Conservation (phyloP, 1,140 invertebrate species). For the Bactericera cockerelli region DNA sequence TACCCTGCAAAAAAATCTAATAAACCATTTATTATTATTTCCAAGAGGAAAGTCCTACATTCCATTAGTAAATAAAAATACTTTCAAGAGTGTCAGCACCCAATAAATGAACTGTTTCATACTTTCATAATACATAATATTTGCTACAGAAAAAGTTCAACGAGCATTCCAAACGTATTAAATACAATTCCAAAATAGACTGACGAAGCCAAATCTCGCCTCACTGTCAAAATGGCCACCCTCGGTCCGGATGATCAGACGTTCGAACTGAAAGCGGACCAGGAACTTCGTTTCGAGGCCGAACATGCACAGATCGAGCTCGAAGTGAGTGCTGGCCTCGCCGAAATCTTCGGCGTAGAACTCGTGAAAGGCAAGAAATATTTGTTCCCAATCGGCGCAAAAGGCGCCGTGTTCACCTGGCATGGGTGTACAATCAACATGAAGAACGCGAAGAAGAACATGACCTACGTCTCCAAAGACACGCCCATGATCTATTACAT, state of each 20-base stretch:
- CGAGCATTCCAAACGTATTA: no score
- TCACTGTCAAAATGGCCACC: constrained; percentile 10
- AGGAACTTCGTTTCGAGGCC: constrained; percentile 84
- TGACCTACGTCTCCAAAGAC: constrained; percentile 86
- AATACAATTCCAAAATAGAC: no score
- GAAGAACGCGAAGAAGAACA: constrained; percentile 64
- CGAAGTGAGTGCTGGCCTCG: constrained; percentile 68
- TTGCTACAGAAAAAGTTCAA: no score
- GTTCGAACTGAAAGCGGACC: constrained; percentile 73
- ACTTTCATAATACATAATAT: no score
- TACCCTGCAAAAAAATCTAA: no score
- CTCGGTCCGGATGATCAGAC: constrained; percentile 37
- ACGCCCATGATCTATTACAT: constrained; percentile 87
- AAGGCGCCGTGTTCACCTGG: constrained; percentile 92
- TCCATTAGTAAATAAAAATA: no score
- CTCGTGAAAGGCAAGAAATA: constrained; percentile 86
- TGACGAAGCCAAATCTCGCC: no score
- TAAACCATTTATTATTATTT: no score
- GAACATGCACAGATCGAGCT: constrained; percentile 39
- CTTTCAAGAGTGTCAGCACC: no score
- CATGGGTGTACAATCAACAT: constrained; percentile 79
- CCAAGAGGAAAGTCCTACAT: no score
- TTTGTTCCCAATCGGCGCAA: constrained; percentile 74
- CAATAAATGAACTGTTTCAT: no score
- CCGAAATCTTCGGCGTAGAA: constrained; percentile 95